A percentile compares a stretch with the other conserved stretches of the same genome.
Evolutionary conservation across 2,888 invertebrate species (phyloP).

Genomic region (Leucoma salicis): DNA sequence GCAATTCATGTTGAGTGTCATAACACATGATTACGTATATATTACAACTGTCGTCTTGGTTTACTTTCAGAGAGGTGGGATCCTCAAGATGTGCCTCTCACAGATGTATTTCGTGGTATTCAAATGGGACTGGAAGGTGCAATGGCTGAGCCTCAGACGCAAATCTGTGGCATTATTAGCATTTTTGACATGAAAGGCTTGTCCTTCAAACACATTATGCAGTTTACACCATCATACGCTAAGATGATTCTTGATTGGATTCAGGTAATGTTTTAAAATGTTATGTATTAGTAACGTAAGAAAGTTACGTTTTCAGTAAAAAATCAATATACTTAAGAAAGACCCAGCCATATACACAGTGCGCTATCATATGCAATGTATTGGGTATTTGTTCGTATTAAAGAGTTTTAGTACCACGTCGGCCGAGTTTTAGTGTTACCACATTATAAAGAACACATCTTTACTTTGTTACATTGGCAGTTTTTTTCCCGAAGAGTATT

Average conservation of each 20-base stretch:
- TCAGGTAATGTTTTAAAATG: slow-evolving; percentile 67
- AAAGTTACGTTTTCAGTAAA: too few species aligned
- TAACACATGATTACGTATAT: neutral
- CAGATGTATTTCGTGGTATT: slow-evolving; percentile 86
- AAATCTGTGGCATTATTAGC: slow-evolving; percentile 88
- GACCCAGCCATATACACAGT: too few species aligned
- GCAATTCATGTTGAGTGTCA: slow-evolving; percentile 1
- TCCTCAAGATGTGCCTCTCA: slow-evolving; percentile 84
- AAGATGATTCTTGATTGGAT: slow-evolving; percentile 87
- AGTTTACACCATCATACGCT: slow-evolving; percentile 90
- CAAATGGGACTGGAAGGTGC: slow-evolving; percentile 88
- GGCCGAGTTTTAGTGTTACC: too few species aligned
- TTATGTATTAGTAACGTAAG: neutral
- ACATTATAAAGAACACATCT: too few species aligned
- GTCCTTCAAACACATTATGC: slow-evolving; percentile 86
- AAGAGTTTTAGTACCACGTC: too few species aligned
- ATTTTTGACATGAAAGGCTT: slow-evolving; percentile 90
- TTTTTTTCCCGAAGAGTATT: too few species aligned
- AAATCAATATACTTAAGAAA: too few species aligned
- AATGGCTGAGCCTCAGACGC: slow-evolving; percentile 89
- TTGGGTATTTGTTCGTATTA: too few species aligned
- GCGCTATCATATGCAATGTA: too few species aligned
- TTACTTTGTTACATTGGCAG: too few species aligned
- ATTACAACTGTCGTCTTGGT: neutral
- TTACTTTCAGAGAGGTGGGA: slow-evolving; percentile 86